Percentiles rank a stretch among this genome's conserved stretches.
Conservation (phyloP, 2,113 vertebrate genomes). For the Amphilophus citrinellus region DNA sequence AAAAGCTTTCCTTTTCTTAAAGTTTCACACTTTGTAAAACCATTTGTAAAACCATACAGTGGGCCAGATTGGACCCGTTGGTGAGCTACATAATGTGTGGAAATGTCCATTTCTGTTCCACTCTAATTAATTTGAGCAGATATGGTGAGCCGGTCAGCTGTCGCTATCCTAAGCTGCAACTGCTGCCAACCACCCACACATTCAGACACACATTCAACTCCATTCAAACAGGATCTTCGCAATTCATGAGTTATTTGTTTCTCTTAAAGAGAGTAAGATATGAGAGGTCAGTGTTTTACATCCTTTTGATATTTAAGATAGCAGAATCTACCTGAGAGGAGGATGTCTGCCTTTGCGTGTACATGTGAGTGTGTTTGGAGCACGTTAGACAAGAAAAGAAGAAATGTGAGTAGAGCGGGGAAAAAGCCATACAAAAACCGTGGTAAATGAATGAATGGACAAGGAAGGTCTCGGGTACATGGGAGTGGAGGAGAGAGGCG, state of each 20-base stretch:
- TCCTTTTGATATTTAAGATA: no score
- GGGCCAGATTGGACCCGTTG: neutral
- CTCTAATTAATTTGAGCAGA: neutral
- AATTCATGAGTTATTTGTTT: constrained; percentile 17
- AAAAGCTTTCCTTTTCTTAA: neutral
- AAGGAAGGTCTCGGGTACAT: neutral
- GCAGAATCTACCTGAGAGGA: neutral
- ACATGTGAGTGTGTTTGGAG: neutral
- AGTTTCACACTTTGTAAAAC: constrained; percentile 15
- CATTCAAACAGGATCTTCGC: neutral
- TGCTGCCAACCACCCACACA: constrained; percentile 12
- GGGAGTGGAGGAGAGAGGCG: constrained; percentile 8
- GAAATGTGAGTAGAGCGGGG: neutral
- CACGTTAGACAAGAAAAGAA: neutral
- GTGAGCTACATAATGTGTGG: neutral
- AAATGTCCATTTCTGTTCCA: neutral
- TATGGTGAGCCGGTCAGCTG: constrained; percentile 4
- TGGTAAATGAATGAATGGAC: constrained; percentile 8
- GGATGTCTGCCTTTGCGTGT: neutral
- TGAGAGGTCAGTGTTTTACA: neutral
- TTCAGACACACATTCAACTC: neutral
- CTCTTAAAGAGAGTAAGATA: neutral
- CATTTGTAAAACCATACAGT: constrained; percentile 3
- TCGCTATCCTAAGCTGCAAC: constrained; percentile 12
- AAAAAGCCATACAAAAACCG: neutral